phyloP scores from a whole-genome alignment of 2,113 vertebrate genomes.

The Mustelus asterias region DNA sequence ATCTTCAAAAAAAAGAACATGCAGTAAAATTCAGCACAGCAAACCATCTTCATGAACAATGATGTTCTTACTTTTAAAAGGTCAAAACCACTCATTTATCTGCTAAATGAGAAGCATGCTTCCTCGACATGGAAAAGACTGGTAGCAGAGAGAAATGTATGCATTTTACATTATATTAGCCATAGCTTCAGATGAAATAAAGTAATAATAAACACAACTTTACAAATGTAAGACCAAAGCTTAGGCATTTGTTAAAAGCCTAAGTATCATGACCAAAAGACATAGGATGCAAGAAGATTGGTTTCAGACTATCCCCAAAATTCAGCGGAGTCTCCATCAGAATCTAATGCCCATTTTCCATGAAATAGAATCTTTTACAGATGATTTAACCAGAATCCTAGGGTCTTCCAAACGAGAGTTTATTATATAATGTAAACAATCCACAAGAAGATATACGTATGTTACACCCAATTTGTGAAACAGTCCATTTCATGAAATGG shows the following conservation, averaged over 20 bases:
- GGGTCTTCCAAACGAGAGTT: neutral
- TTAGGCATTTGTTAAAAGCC: slow-evolving; percentile 66
- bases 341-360: neutral
- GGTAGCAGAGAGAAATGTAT: slow-evolving; percentile 60
- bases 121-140: slow-evolving; percentile 61
- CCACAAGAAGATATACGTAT: neutral
- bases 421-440: neutral
- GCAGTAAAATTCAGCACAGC: slow-evolving; percentile 71
- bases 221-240: slow-evolving; percentile 59
- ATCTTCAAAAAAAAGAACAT: slow-evolving; percentile 56
- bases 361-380: neutral
- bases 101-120: slow-evolving; percentile 75
- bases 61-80: slow-evolving; percentile 55
- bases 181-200: slow-evolving; percentile 54
- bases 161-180: slow-evolving; percentile 55
- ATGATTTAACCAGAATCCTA: neutral
- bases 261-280: slow-evolving; percentile 68
- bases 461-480: no score
- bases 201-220: slow-evolving; percentile 4
- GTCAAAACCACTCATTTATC: slow-evolving; percentile 58
- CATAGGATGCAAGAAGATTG: slow-evolving; percentile 58
- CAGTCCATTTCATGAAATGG: no score
- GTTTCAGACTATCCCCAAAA: slow-evolving; percentile 10
- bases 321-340: neutral
- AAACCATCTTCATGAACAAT: slow-evolving; percentile 70